Percentiles rank a stretch among this genome's conserved stretches.
Conservation (phyloP, 2,113 vertebrate species). For the Glaucomys volans region DNA sequence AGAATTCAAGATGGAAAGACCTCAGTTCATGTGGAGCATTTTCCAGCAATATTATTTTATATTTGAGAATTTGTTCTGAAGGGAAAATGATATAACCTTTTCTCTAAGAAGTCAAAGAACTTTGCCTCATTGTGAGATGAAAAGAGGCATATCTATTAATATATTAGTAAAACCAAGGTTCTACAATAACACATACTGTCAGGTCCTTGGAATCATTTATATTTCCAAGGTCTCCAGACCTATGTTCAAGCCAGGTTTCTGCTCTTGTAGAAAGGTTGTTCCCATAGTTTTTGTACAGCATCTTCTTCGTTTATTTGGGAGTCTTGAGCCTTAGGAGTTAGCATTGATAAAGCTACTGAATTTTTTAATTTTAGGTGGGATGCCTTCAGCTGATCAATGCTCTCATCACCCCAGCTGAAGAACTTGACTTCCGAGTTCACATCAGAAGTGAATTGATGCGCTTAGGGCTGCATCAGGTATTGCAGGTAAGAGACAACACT, state of each 20-base stretch:
- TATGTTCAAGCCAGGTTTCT: not conserved
- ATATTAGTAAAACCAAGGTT: not conserved
- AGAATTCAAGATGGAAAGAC: constrained; percentile 40
- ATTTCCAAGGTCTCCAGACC: not conserved
- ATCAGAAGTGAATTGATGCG: constrained; percentile 93
- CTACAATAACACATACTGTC: not conserved
- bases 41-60: constrained; percentile 37
- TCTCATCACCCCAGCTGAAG: constrained; percentile 91
- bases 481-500: constrained; percentile 86
- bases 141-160: constrained; percentile 21
- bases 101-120: constrained; percentile 44
- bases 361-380: constrained; percentile 86
- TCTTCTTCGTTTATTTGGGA: not conserved
- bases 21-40: not conserved
- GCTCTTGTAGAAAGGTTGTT: constrained; percentile 10
- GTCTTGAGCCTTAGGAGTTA: not conserved
- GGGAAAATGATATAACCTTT: constrained; percentile 11
- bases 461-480: constrained; percentile 88
- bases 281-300: not conserved
- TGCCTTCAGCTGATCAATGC: constrained; percentile 95
- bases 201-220: constrained; percentile 36
- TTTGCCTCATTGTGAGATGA: constrained; percentile 32
- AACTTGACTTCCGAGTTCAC: constrained; percentile 95
- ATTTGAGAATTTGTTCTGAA: constrained; percentile 42
- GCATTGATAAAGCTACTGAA: not conserved